These are phyloP conservation scores for Tachina grossa DNA, from an alignment of 2,888 invertebrate genomes.

Conservation along the genomic window DNA sequence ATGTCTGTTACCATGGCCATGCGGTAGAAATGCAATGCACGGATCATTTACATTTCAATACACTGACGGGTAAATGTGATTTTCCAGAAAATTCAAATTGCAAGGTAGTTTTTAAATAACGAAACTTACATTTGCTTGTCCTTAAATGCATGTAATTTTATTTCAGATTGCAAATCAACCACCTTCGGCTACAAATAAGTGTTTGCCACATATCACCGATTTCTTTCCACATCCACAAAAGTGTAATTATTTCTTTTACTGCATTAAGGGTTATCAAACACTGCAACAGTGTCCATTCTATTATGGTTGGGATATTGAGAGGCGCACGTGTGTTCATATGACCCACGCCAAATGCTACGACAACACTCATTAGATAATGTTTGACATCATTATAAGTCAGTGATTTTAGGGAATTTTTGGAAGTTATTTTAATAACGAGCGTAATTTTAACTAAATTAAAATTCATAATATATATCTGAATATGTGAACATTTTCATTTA, in stretches of 20 bases:
- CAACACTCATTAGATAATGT: conserved; percentile 51
- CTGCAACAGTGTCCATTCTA: conserved; percentile 81
- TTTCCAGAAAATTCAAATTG: conserved; percentile 78
- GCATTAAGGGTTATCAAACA: conserved; percentile 80
- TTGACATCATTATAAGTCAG: neutral
- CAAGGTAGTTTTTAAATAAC: conserved; percentile 65
- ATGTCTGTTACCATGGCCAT: conserved; percentile 79
- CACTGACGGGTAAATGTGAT: conserved; percentile 77
- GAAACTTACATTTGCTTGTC: neutral
- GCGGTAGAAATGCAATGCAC: conserved; percentile 81
- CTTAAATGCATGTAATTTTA: neutral
- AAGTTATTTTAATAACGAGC: neutral
- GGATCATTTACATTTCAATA: conserved; percentile 79
- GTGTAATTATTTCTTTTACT: conserved; percentile 81
- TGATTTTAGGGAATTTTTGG: neutral
- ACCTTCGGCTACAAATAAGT: conserved; percentile 73
- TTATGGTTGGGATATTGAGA: conserved; percentile 81
- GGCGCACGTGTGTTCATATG: conserved; percentile 78
- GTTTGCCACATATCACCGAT: conserved; percentile 77
- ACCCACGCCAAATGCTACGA: conserved; percentile 77
- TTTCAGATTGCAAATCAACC: conserved; percentile 51
- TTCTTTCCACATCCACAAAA: conserved; percentile 81
- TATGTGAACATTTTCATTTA: neutral
- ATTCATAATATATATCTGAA: neutral
- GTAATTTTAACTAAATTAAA: neutral